Percentiles rank a stretch among this genome's conserved stretches.
These are phyloP conservation scores for Gambelia wislizenii DNA, from an alignment of 2,797 vertebrate genomes.

Conservation along the genomic window DNA sequence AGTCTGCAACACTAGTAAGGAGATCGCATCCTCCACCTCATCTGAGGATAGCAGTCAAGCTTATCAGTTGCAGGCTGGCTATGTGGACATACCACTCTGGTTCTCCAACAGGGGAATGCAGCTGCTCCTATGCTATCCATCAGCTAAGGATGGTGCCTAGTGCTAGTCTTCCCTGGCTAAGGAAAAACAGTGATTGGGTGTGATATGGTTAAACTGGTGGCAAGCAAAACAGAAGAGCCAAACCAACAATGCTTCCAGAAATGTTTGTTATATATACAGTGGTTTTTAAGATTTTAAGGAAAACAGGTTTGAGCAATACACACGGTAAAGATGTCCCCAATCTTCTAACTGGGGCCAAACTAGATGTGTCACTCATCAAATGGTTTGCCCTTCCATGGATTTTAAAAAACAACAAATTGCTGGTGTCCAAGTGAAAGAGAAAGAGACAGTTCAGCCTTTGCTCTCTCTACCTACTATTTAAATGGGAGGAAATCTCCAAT, in stretches of 20 bases:
- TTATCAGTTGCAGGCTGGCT: too few relatives aligned
- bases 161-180: background rate
- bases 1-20: too few relatives aligned
- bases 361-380: background rate
- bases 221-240: background rate
- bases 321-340: background rate
- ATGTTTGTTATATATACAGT: background rate
- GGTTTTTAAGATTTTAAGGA: background rate
- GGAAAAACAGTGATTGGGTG: background rate
- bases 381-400: background rate
- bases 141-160: too few relatives aligned
- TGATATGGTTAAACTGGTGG: background rate
- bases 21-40: too few relatives aligned
- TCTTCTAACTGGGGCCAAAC: conserved; percentile 8
- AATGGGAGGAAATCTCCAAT: too few relatives aligned
- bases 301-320: background rate
- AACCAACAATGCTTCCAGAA: background rate
- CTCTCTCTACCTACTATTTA: background rate
- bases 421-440: background rate
- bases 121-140: too few relatives aligned
- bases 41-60: too few relatives aligned
- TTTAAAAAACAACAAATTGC: background rate
- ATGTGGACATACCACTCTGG: too few relatives aligned
- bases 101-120: too few relatives aligned
- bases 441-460: background rate